These are phyloP conservation scores for Cydia amplana DNA, from an alignment of 1,140 invertebrate species.

Conservation along the genomic window DNA sequence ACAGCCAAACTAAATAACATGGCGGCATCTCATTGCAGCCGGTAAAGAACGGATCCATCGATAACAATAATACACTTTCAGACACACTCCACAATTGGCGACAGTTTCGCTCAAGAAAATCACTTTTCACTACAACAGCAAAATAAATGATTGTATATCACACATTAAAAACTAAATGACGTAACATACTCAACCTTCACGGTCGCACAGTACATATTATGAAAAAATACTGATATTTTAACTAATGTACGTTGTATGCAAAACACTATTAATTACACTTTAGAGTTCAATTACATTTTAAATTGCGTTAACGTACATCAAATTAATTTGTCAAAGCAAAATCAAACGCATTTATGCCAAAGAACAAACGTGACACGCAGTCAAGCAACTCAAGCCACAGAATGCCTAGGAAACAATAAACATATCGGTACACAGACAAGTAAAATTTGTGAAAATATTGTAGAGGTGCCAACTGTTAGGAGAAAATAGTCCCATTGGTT, in stretches of 20 bases:
- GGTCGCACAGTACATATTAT: conserved; percentile 73
- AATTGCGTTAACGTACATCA: conserved; percentile 50
- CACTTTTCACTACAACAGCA: conserved; percentile 54
- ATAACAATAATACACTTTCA: conserved; percentile 41
- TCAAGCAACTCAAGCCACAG: conserved; percentile 58
- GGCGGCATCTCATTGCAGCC: conserved; percentile 76
- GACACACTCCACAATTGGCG: conserved; percentile 48
- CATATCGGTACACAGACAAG: conserved; percentile 18
- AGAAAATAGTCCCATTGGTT: neutral
- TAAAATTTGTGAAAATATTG: neutral
- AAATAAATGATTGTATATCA: conserved; percentile 71
- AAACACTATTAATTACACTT: conserved; percentile 43
- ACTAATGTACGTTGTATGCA: neutral
- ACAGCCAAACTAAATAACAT: conserved; percentile 78
- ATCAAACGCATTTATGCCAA: conserved; percentile 60
- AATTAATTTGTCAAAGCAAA: conserved; percentile 63
- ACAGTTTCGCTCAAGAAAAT: conserved; percentile 53
- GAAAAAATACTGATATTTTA: conserved; percentile 61
- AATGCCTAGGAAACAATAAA: conserved; percentile 27
- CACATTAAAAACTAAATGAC: conserved; percentile 74
- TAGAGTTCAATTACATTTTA: conserved; percentile 53
- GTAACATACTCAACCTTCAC: conserved; percentile 79
- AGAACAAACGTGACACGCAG: conserved; percentile 78
- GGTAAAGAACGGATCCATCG: conserved; percentile 58
- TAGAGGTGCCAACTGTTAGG: conserved; percentile 9